Evolutionary conservation across 1,140 invertebrate species (phyloP), one percentile per base, ranked within the genome.

Genomic region (Solenopsis fugax): DNA sequence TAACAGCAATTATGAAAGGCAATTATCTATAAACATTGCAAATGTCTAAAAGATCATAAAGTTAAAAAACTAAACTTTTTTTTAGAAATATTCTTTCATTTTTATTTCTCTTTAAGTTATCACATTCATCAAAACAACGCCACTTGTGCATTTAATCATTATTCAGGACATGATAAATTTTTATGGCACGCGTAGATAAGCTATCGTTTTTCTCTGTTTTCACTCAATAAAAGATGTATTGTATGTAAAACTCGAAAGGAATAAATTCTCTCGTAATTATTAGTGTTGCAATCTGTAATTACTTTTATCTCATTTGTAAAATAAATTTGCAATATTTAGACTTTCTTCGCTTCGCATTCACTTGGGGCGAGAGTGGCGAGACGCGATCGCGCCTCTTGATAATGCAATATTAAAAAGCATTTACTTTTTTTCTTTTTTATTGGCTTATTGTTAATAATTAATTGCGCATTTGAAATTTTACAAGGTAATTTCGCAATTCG

Each of bases 251-350:
- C 2, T 10, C 24, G 4, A 80, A 80, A 67, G 7, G 2, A 34
- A 34, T 64, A n/a, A 65, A 54, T 80, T 65, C 52, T 67, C 0
- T 80, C 50, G 34, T 37, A 78, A 78, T 60, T 13, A 60, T 78
- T 88, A 86, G 29, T 69, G n/a, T 29, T 34, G 37, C 45, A 18
- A 29, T 50, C 37, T 89, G 75, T 89, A 89, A 81, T 60, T 80
- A 75, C 29, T 76, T 50, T 80, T 86, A 60, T 78, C 58, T 29
- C 24, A 58, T 3, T 54, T 88, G 37, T 86, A 48, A 76, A 88
- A 89, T 88, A 89, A 88, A 89, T 86, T 62, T 89, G 72, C 60
- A 86, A 60, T 52, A 54, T 37, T 48, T 50, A 13, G 65, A 64
- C 75, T n/a, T n/a, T n/a, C n/a, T n/a, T n/a, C n/a, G n/a, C n/a